Conservation (phyloP, 2,888 invertebrate species). For the Villa cingulata region DNA sequence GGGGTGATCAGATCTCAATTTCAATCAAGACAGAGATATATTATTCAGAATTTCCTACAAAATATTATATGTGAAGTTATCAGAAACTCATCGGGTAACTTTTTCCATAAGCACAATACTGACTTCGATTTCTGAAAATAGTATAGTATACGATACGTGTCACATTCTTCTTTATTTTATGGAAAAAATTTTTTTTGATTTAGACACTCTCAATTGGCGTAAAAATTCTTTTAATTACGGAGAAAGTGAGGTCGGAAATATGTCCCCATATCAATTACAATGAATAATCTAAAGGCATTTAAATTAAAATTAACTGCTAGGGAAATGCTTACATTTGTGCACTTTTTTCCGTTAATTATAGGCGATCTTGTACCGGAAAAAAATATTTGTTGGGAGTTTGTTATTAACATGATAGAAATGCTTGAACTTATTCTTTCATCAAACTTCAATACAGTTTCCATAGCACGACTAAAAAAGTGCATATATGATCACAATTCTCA, state of each 20-base stretch:
- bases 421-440: not conserved
- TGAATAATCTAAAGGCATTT: not conserved
- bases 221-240: not conserved
- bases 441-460: not conserved
- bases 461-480: not conserved
- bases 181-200: not conserved
- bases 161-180: not conserved
- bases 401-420: not conserved
- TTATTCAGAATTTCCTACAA: too few species aligned
- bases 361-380: not conserved
- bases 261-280: not conserved
- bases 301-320: not conserved
- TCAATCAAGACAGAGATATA: too few species aligned
- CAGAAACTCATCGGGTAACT: too few species aligned
- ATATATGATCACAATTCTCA: not conserved
- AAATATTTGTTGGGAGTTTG: not conserved
- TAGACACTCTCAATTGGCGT: not conserved
- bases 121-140: too few species aligned
- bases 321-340: not conserved
- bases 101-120: too few species aligned
- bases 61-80: too few species aligned
- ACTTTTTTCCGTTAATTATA: not conserved
- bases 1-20: too few species aligned
- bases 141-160: not conserved
- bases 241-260: not conserved